These are phyloP conservation scores for Microchrysa polita DNA, from an alignment of 2,888 invertebrate species.

Conservation along the genomic window DNA sequence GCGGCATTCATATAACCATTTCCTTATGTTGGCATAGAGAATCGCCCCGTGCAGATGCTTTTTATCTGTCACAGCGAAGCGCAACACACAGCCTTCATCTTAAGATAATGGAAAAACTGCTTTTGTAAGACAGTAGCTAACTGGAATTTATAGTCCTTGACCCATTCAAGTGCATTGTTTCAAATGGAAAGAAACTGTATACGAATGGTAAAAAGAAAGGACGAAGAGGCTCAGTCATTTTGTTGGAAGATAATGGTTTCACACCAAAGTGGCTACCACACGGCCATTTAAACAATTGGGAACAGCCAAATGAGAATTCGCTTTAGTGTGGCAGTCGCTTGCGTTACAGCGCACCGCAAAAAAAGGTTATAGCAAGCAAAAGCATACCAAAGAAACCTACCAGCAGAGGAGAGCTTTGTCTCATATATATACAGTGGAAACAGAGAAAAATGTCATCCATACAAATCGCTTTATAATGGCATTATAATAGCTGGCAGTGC, in stretches of 20 bases:
- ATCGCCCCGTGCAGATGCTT: background rate
- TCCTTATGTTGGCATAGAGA: background rate
- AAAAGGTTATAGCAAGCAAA: too few relatives aligned
- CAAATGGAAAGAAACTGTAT: conserved; percentile 3
- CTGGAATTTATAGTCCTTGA: conserved; percentile 43
- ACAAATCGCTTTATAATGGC: conserved; percentile 45
- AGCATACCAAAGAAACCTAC: conserved; percentile 26
- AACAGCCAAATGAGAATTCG: conserved; percentile 10
- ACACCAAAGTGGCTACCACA: conserved; percentile 20
- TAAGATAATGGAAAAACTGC: conserved; percentile 39
- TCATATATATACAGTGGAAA: conserved; percentile 31
- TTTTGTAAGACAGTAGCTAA: conserved; percentile 34
- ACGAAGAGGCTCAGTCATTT: background rate
- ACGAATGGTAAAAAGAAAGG: too few relatives aligned
- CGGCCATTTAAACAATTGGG: conserved; percentile 25
- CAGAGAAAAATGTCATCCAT: conserved; percentile 39
- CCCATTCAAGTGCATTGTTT: conserved; percentile 40
- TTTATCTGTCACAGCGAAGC: conserved; percentile 5
- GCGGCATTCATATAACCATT: background rate
- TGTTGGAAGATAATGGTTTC: conserved; percentile 8
- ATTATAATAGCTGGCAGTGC: conserved; percentile 40
- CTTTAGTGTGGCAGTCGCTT: background rate
- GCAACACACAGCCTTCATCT: conserved; percentile 16
- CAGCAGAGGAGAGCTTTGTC: conserved; percentile 42
- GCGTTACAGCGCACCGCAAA: too few relatives aligned